Evolutionary conservation across 2,113 vertebrate genomes (phyloP), one percentile per base, ranked within the genome.

Genomic region (Hirundichthys speculiger): DNA sequence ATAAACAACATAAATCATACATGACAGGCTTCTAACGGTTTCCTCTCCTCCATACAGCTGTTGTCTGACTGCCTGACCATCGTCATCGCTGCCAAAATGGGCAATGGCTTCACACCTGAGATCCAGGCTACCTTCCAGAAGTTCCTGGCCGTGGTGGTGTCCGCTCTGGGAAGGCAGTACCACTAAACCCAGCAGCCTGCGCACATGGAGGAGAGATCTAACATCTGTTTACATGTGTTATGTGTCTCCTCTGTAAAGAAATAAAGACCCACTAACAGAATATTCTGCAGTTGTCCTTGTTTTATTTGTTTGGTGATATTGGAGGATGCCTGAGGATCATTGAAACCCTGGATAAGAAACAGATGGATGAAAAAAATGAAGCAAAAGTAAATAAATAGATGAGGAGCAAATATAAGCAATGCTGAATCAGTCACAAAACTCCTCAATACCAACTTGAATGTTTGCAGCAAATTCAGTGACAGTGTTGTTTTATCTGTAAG

Each of bases 161-260:
- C 84, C 0, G 94, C 93, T 12, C 87, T 97, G 82, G 86, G 92
- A 72, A 92, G 53, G 79, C 93, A 92, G 57, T 96, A 95, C 92
- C 92, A 94, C 86, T 96, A 64, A 86, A 71, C 5, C 18, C 53
- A 20, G 56, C 40, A 18, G 10, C 27, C 34, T 45, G 4, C 18
- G 8, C 43, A n/a, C 6, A n/a, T 21, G 46, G 38, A 34, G 13
- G 41, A 59, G 63, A 69, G 58, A 53, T 19, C 40, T 10, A 4
- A 43, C 9, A 1, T 72, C 21, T 43, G 21, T 57, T 58, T 1
- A 16, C 34, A 43, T 40, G 15, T 75, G 42, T 47, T 46, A 15
- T 18, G 40, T 46, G 34, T 73, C 42, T 77, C 45, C 38, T 48
- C 2, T 27, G 22, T 38, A 34, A 86, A 74, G 7, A 69, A 84